These are phyloP conservation scores for Xyrichtys novacula DNA, from an alignment of 2,797 vertebrate species.

Conservation along the genomic window DNA sequence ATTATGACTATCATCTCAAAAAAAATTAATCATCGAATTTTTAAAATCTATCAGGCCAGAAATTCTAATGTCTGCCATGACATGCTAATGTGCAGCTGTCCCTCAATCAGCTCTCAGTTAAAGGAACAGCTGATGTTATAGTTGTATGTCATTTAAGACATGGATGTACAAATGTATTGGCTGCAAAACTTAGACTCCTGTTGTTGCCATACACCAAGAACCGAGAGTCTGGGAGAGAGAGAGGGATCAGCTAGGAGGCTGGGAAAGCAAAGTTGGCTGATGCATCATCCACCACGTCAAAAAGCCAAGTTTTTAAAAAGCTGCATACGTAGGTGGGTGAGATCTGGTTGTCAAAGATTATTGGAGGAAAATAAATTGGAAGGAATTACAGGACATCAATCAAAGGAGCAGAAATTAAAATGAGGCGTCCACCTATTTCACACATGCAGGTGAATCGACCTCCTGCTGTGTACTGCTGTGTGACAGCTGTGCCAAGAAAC, in stretches of 20 bases:
- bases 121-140: conserved; percentile 7
- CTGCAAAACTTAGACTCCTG: background rate
- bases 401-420: background rate
- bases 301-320: conserved; percentile 1
- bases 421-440: background rate
- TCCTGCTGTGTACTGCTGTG: background rate
- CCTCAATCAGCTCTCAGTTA: conserved; percentile 4
- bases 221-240: background rate
- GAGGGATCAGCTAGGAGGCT: background rate
- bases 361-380: conserved; percentile 3
- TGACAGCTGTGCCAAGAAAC: background rate
- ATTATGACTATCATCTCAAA: conserved; percentile 8
- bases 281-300: background rate
- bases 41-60: background rate
- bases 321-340: background rate
- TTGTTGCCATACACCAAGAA: background rate
- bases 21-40: conserved; percentile 5
- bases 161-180: background rate
- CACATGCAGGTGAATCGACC: background rate
- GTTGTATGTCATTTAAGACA: conserved; percentile 5
- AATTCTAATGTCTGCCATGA: background rate
- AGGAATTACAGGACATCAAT: background rate
- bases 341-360: background rate
- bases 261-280: background rate
- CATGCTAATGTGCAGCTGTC: conserved; percentile 5